These are phyloP conservation scores for Xestobium rufovillosum DNA, from an alignment of 2,888 invertebrate species.

Conservation along the genomic window DNA sequence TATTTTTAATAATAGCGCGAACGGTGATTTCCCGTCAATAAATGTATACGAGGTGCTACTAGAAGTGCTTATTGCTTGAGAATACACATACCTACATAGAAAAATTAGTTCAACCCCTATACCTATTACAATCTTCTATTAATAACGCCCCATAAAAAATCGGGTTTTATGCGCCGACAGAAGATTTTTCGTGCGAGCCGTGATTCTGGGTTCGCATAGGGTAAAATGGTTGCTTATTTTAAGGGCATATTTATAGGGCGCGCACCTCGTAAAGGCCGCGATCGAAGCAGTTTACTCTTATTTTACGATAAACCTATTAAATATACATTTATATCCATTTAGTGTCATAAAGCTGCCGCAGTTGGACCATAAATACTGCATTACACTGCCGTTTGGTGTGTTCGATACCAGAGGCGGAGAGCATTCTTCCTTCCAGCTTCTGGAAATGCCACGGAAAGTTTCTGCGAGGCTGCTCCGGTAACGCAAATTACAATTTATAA, in stretches of 20 bases:
- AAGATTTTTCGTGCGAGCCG: no score
- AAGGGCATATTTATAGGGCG: constrained; percentile 18
- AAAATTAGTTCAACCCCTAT: no score
- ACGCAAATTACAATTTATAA: no score
- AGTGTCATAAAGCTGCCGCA: constrained; percentile 32
- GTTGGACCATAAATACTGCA: constrained; percentile 34
- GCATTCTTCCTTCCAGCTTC: neutral
- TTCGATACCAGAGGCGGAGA: neutral
- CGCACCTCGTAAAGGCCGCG: constrained; percentile 27
- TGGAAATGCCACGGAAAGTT: no score
- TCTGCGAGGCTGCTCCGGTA: no score
- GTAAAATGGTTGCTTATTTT: constrained; percentile 15
- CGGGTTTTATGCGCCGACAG: no score
- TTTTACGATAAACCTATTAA: constrained; percentile 35
- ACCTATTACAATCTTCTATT: no score
- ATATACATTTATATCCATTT: constrained; percentile 37
- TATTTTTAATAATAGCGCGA: no score
- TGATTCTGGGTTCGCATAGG: neutral
- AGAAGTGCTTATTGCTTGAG: constrained; percentile 29
- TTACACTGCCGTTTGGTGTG: constrained; percentile 23
- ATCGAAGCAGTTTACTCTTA: constrained; percentile 31
- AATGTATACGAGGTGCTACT: no score
- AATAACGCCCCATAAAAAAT: no score
- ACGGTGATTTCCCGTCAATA: no score
- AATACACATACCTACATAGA: constrained; percentile 26